These are phyloP conservation scores for Thecocarcelia acutangulata DNA, from an alignment of 2,888 invertebrate species.

Conservation along the genomic window DNA sequence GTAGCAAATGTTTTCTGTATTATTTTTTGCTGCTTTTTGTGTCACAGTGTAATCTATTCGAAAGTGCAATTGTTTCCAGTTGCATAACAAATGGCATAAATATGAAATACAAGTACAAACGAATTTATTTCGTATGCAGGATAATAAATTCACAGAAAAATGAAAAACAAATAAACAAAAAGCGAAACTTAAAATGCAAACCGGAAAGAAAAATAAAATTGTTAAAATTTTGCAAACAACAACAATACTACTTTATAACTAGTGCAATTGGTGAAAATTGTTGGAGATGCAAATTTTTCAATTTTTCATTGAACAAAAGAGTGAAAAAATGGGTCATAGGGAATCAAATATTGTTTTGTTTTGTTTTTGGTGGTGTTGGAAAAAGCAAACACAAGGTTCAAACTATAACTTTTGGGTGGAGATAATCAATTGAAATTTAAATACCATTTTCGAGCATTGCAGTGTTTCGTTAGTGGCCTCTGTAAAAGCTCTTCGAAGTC, in stretches of 20 bases:
- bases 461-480: conserved; percentile 93
- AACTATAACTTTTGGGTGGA: conserved; percentile 34
- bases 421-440: conserved; percentile 71
- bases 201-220: neutral
- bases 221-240: conserved; percentile 9
- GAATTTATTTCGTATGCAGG: neutral
- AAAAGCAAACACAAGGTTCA: conserved; percentile 46
- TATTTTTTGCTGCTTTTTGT: too few species aligned
- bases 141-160: conserved; percentile 18
- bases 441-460: conserved; percentile 94
- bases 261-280: conserved; percentile 48
- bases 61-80: conserved; percentile 1
- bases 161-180: neutral
- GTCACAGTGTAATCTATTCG: too few species aligned
- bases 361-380: conserved; percentile 37
- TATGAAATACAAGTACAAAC: neutral
- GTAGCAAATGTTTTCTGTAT: too few species aligned
- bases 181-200: neutral
- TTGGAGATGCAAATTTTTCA: conserved; percentile 36
- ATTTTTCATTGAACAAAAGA: conserved; percentile 28
- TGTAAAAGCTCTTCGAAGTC: conserved; percentile 93
- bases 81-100: neutral
- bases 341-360: conserved; percentile 3
- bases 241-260: conserved; percentile 30
- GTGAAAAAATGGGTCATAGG: neutral